Base-by-base conservation (phyloP, 2,888 invertebrate genomes). In the Drosophila mimetica region DNA sequence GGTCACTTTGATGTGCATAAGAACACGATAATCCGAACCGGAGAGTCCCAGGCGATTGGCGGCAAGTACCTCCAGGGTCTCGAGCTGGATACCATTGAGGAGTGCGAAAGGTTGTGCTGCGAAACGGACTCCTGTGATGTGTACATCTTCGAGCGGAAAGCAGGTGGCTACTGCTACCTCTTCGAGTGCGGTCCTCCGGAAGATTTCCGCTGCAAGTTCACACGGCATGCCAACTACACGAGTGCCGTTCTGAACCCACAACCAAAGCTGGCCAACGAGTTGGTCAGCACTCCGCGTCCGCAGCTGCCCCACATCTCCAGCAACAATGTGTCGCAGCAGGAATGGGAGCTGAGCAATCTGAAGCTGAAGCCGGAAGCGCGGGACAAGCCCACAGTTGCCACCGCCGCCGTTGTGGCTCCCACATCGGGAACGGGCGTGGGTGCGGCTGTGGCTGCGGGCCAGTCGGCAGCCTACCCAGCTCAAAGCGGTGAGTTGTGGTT, bases 201-300 rank as follows among this genome's bases (percentile, higher is more conserved):
- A 90, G 96, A 97, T 91, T 97, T 97, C 92, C 96, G 96, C 88
- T 98, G 98, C 93, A 97, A 97, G 93, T 98, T 98, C 90, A 97
- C 97, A 1, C 94, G 95, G 67, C 97, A 98, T 91, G 94, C 94
- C 52, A 96, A 97, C 92, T 98, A 97, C 91, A 96, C 96, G 73
- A 97, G 97, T 53, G 97, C 96, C 48, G 95, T 97, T 77, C 92
- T 97, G 76, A 95, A 95, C 52, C 93, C 95, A 28, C 94, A 94
- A 67, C 71, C 75, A 39, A 79, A 78, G 7, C 79, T 54, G 14
- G 22, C 46, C n/a, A 44, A 28, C 7, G 88, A 86, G 37, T 51
- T 79, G 46, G 72, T 60, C 39, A 89, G 88, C 41, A 90, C 91
- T 14, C 79, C 85, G 1, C 85, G 79, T 14, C 89, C 89, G 9